These are phyloP conservation scores for Metopia argyrocephala DNA, from an alignment of 2,888 invertebrate genomes.

Conservation along the genomic window DNA sequence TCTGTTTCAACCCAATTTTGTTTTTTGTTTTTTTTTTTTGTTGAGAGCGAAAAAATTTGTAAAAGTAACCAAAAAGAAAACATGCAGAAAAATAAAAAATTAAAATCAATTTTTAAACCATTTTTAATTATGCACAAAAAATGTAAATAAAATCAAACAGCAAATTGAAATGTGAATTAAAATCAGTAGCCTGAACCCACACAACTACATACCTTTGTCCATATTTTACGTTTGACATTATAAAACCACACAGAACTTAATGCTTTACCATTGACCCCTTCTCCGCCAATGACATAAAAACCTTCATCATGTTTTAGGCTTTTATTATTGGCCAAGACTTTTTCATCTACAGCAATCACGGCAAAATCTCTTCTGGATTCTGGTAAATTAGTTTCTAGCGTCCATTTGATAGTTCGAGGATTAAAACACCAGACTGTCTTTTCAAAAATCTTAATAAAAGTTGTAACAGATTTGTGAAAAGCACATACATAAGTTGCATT, in stretches of 20 bases:
- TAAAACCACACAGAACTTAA: conserved; percentile 69
- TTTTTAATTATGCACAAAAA: conserved; percentile 54
- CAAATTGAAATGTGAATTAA: conserved; percentile 2
- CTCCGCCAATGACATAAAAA: conserved; percentile 86
- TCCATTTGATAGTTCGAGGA: conserved; percentile 83
- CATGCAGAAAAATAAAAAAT: no score
- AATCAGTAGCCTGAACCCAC: no score
- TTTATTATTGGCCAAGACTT: conserved; percentile 12
- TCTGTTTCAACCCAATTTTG: conserved; percentile 56
- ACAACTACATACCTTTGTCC: conserved; percentile 66
- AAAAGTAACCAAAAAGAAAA: conserved; percentile 10
- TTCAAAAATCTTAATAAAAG: conserved; percentile 69
- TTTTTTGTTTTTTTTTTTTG: neutral
- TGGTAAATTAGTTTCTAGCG: conserved; percentile 81
- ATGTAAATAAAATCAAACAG: neutral
- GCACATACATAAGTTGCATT: no score
- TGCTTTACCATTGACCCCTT: conserved; percentile 80
- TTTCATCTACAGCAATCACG: conserved; percentile 82
- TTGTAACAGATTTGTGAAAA: no score
- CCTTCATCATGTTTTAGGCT: conserved; percentile 70
- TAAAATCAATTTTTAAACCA: no score
- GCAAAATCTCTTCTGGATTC: conserved; percentile 85
- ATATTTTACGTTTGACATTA: conserved; percentile 66
- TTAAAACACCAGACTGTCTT: conserved; percentile 86
- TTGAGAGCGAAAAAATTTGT: neutral